Percentiles rank a stretch among this genome's conserved stretches.
Evolutionary conservation across 2,797 vertebrate genomes (phyloP).

Genomic region (Sphenopsis melanotis): DNA sequence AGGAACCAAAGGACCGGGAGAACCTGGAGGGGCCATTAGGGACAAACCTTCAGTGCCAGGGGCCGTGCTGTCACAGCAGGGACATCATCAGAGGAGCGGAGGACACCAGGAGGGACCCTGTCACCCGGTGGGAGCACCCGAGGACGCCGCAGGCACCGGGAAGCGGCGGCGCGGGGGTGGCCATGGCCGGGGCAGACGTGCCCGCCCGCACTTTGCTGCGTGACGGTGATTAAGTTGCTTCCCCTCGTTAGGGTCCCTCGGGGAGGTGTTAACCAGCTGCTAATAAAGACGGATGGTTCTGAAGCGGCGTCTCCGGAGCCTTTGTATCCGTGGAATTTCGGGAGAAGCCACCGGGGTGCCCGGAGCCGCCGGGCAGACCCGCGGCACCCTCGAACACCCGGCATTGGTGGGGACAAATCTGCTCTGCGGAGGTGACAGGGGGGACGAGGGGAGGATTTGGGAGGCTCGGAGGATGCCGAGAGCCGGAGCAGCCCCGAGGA

Average conservation of each 20-base stretch:
- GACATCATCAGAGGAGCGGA: fast-evolving
- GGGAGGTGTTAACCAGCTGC: constrained; percentile 57
- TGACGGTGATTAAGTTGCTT: constrained; percentile 50
- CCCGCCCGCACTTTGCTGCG: neutral
- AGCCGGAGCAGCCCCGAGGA: neutral
- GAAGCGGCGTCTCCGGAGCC: neutral
- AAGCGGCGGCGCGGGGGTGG: neutral
- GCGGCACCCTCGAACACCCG: fast-evolving
- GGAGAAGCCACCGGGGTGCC: neutral
- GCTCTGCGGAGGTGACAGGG: fast-evolving
- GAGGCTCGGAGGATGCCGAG: neutral
- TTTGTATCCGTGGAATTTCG: neutral
- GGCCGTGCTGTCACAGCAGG: neutral
- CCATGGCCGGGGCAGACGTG: neutral
- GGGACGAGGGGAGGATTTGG: fast-evolving
- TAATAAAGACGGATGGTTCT: constrained; percentile 44
- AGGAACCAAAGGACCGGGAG: neutral
- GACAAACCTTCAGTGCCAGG: neutral
- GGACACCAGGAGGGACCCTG: neutral
- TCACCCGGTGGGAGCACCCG: neutral
- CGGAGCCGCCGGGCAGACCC: neutral
- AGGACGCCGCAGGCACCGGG: neutral
- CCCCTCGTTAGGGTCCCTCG: constrained; percentile 24
- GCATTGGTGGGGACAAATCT: fast-evolving
- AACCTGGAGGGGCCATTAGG: neutral